A percentile compares a stretch with the other conserved stretches of the same genome.
Conservation (phyloP, 2,888 invertebrate species). For the Campopleginae sp. region DNA sequence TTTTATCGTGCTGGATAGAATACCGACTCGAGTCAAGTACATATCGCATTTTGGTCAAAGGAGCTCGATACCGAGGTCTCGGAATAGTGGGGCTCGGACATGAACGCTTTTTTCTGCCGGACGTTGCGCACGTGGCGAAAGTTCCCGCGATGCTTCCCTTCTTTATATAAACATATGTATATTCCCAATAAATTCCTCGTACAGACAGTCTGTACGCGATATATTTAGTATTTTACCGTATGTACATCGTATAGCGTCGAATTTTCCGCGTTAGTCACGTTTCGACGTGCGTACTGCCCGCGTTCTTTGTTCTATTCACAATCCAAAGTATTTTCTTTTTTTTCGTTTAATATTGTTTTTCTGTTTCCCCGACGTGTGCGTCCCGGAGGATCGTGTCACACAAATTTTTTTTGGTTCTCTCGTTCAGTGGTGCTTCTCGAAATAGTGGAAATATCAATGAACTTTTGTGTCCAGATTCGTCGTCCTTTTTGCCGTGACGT, state of each 20-base stretch:
- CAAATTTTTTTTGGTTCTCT: background rate
- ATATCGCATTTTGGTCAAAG: conserved; percentile 11
- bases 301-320: conserved; percentile 18
- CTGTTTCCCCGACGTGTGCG: background rate
- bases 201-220: conserved; percentile 14
- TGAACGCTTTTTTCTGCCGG: conserved; percentile 30
- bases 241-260: conserved; percentile 41
- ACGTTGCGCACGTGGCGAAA: conserved; percentile 63
- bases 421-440: background rate
- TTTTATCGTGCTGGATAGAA: background rate
- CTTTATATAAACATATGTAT: conserved; percentile 36
- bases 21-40: conserved; percentile 11
- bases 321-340: background rate
- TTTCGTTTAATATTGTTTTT: background rate
- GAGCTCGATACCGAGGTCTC: conserved; percentile 4
- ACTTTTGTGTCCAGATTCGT: conserved; percentile 23
- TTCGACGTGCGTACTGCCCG: conserved; percentile 50
- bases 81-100: conserved; percentile 48
- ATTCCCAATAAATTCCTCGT: conserved; percentile 17
- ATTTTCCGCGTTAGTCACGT: conserved; percentile 61
- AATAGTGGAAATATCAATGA: conserved; percentile 1
- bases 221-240: conserved; percentile 40
- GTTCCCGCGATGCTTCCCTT: conserved; percentile 40
- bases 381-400: background rate
- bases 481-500: conserved; percentile 39